Evolutionary conservation across 2,797 vertebrate species (phyloP).

Genomic region (Urocyon cinereoargenteus): DNA sequence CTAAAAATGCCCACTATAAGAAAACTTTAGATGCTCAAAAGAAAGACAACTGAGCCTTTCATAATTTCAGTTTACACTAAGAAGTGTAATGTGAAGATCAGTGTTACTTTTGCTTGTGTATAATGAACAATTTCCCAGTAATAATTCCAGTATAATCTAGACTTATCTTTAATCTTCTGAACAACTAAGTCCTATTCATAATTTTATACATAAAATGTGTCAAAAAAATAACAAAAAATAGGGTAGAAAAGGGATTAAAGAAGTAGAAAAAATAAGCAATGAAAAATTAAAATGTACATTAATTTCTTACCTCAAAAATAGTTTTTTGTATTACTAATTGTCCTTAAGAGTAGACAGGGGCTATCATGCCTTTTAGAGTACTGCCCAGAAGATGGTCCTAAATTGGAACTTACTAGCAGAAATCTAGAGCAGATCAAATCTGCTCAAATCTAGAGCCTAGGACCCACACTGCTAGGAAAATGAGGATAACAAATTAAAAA

Average conservation of each 20-base stretch:
- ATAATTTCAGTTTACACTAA: not conserved
- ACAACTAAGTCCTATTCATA: not conserved
- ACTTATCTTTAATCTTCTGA: not conserved
- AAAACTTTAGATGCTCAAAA: constrained; percentile 10
- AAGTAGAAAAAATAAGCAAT: not conserved
- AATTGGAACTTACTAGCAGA: not conserved
- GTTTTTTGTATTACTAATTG: not conserved
- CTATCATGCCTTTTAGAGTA: not conserved
- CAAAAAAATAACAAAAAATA: not conserved
- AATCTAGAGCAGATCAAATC: not conserved
- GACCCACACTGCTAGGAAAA: not conserved
- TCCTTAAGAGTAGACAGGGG: not conserved
- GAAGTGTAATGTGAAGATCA: not conserved
- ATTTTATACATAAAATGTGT: not conserved
- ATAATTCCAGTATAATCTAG: not conserved
- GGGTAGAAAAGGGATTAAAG: not conserved
- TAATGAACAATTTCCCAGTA: not conserved
- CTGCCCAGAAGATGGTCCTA: not conserved
- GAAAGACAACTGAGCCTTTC: not conserved
- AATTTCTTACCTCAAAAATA: not conserved
- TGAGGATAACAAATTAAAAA: not conserved
- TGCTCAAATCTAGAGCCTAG: not conserved
- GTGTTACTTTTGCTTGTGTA: not conserved
- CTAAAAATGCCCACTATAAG: constrained; percentile 7
- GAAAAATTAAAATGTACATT: not conserved